Percentiles rank a stretch among this genome's conserved stretches.
phyloP scores from a whole-genome alignment of 2,888 invertebrate genomes.

The Abscondita cerata region DNA sequence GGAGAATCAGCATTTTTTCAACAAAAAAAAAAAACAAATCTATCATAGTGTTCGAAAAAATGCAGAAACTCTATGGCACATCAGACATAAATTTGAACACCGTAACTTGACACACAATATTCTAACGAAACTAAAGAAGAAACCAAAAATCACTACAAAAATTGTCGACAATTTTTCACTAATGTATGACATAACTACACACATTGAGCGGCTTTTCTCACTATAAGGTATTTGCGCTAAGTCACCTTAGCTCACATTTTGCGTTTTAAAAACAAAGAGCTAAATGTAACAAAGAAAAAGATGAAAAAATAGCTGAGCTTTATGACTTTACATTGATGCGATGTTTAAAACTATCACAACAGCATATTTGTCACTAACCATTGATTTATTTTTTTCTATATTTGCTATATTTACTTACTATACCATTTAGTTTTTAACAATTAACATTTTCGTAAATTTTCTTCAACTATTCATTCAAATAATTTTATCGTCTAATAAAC shows the following conservation, averaged over 20 bases:
- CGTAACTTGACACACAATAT: conserved; percentile 14
- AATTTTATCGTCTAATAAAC: conserved; percentile 28
- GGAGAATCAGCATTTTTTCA: not conserved
- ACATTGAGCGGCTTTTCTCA: conserved; percentile 52
- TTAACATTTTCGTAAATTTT: conserved; percentile 35
- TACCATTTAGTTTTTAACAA: conserved; percentile 35
- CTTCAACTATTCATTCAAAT: conserved; percentile 33
- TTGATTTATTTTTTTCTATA: conserved; percentile 33
- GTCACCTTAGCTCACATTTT: conserved; percentile 46
- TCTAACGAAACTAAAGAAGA: conserved; percentile 10
- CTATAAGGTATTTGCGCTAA: conserved; percentile 48
- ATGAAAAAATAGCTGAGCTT: conserved; percentile 10
- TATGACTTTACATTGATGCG: conserved; percentile 29
- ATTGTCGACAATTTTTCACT: conserved; percentile 10
- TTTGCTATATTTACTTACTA: conserved; percentile 21
- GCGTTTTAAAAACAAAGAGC: conserved; percentile 17
- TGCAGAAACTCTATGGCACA: conserved; percentile 16
- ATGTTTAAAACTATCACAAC: conserved; percentile 36
- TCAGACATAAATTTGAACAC: not conserved
- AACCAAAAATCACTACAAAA: not conserved
- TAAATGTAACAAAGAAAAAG: conserved; percentile 3
- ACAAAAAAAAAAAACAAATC: too few relatives aligned
- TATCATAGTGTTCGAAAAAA: conserved; percentile 18
- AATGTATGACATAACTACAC: conserved; percentile 41
- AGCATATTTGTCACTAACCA: conserved; percentile 35